phyloP scores from a whole-genome alignment of 2,113 vertebrate genomes.

The Gallinago jamesoni region DNA sequence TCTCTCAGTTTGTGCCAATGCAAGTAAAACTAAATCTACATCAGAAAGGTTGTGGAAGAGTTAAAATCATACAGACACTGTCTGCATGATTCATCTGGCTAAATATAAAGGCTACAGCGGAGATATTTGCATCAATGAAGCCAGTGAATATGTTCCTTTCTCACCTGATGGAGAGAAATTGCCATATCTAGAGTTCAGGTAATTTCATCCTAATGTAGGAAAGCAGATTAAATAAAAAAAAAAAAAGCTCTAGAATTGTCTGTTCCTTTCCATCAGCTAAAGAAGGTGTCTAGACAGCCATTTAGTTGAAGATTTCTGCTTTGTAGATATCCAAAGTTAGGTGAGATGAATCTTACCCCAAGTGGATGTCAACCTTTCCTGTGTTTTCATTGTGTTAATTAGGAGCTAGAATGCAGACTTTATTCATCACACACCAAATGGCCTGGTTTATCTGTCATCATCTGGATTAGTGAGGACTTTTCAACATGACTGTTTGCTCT shows the following conservation, averaged over 20 bases:
- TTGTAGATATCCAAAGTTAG: background rate
- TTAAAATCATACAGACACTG: background rate
- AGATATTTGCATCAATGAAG: background rate
- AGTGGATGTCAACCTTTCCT: conserved; percentile 14
- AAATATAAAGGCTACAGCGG: background rate
- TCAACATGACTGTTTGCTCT: background rate
- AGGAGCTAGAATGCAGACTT: conserved; percentile 14
- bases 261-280: background rate
- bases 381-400: conserved; percentile 17
- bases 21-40: background rate
- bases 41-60: background rate
- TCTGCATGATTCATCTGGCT: background rate
- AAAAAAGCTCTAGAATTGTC: background rate
- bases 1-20: background rate
- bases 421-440: background rate
- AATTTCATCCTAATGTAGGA: background rate
- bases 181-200: background rate
- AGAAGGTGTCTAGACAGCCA: background rate
- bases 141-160: background rate
- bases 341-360: conserved; percentile 6
- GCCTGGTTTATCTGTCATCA: conserved; percentile 9
- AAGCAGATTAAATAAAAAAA: background rate
- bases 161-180: conserved; percentile 18
- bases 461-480: background rate
- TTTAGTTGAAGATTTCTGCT: background rate